Conservation (phyloP, 2,888 invertebrate genomes). For the Drosophila peninsularis region DNA sequence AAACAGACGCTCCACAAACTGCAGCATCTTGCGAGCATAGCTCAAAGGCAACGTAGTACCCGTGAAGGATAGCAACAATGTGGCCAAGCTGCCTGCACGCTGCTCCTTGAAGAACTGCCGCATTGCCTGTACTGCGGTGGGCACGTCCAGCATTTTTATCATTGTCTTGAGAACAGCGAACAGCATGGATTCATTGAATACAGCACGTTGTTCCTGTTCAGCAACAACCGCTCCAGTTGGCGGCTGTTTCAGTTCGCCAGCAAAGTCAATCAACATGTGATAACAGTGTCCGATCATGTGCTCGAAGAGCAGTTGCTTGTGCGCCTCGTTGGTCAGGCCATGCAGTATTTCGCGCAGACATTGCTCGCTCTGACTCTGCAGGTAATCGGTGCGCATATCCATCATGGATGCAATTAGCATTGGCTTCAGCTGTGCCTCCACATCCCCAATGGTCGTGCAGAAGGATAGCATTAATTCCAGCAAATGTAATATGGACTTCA, state of each 20-base stretch:
- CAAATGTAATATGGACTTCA: conserved; percentile 82
- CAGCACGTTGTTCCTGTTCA: conserved; percentile 61
- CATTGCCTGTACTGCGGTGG: conserved; percentile 92
- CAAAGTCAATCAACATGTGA: conserved; percentile 88
- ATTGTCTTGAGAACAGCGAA: conserved; percentile 88
- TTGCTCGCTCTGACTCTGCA: conserved; percentile 88
- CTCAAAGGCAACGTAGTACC: conserved; percentile 89
- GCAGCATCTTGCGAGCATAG: conserved; percentile 92
- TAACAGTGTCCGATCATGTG: conserved; percentile 89
- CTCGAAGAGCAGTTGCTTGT: conserved; percentile 88
- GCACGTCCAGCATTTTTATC: conserved; percentile 93
- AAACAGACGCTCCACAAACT: conserved; percentile 91
- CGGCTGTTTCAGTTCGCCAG: conserved; percentile 80
- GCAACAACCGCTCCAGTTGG: conserved; percentile 12
- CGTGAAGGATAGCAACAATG: conserved; percentile 92
- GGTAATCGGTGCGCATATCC: conserved; percentile 91
- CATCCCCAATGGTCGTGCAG: conserved; percentile 51
- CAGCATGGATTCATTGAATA: conserved; percentile 82
- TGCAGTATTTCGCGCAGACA: conserved; percentile 85
- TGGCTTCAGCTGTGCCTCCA: conserved; percentile 79
- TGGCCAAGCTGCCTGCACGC: conserved; percentile 89
- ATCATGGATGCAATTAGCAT: conserved; percentile 88
- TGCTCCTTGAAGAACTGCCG: conserved; percentile 91
- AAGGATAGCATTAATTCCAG: conserved; percentile 80
- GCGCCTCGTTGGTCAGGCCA: conserved; percentile 86